Evolutionary conservation across 1,140 invertebrate genomes (phyloP), one percentile per base, ranked within the genome.

Genomic region (Chionoecetes opilio): DNA sequence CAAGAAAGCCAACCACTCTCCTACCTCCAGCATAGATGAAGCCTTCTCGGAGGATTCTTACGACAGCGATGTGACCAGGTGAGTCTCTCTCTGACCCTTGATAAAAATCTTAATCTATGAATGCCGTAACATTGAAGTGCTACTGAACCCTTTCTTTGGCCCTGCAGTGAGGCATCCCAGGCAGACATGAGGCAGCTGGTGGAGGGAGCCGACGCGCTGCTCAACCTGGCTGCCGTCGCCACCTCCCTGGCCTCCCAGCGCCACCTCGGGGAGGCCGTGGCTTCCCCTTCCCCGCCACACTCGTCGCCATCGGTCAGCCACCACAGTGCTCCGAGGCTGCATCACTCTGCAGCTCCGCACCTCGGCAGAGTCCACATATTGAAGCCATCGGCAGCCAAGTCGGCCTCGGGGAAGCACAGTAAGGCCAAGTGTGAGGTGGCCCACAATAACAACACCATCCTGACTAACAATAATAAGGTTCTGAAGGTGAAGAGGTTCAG

Each of bases 181-280:
- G 98, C 98, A 96, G 98, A 98, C 96, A 98, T 98, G 96, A 97
- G 98, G 89, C 98, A 98, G 96, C 98, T 98, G 89, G 98, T 98
- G 29, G 98, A 98, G 97, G 98, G 98, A 94, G 98, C 98, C 0
- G 98, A 98, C 96, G 98, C 98, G 0, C 97, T 99, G 82, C 97
- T 99, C 21, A 98, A 98, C 97, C 97, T 98, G 34, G 98, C 98
- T 0, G 98, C 98, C 9, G 97, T 98, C 17, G 94, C 96, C 6
- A 96, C 95, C 21, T 96, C 96, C 6, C 92, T 94, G n/a, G 95
- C 95, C 82, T 94, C 96, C 46, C 92, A 93, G 91, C 95, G 87
- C 53, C 87, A 41, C 46, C 31, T 90, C 31, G 84, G 17, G 38
- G 37, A 37, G 35, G 2, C 32, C 38, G 38, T 63, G 3, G n/a